Percentiles rank a stretch among this genome's conserved stretches.
Evolutionary conservation across 2,113 vertebrate species (phyloP).

Genomic region (Falco punctatus): DNA sequence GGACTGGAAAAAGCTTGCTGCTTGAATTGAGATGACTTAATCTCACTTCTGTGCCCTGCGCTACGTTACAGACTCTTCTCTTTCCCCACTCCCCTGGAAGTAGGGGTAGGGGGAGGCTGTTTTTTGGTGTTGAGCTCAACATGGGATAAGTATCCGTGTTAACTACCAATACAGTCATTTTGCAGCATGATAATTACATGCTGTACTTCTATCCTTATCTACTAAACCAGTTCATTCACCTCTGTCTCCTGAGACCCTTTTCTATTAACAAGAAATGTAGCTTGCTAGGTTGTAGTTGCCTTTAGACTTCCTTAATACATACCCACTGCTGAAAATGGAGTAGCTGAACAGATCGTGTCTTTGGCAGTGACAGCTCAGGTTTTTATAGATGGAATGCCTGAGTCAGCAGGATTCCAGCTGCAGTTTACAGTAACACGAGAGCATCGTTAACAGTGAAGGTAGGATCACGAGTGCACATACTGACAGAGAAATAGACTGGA

Average conservation of each 20-base stretch:
- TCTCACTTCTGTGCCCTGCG: neutral
- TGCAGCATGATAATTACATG: neutral
- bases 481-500: neutral
- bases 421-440: neutral
- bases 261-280: neutral
- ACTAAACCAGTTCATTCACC: neutral
- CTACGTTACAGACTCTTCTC: neutral
- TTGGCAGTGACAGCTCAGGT: neutral
- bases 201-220: neutral
- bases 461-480: neutral
- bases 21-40: neutral
- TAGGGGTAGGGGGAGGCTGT: neutral
- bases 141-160: neutral
- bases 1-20: constrained; percentile 24
- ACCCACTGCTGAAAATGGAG: neutral
- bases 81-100: neutral
- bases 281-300: neutral
- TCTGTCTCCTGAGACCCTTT: neutral
- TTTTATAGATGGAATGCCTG: neutral
- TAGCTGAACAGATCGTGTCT: neutral
- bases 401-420: constrained; percentile 44
- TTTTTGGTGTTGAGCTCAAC: neutral
- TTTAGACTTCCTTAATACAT: neutral
- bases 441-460: neutral
- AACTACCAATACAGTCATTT: neutral